Evolutionary conservation across 2,797 vertebrate species (phyloP).

Genomic region (Allobates femoralis): DNA sequence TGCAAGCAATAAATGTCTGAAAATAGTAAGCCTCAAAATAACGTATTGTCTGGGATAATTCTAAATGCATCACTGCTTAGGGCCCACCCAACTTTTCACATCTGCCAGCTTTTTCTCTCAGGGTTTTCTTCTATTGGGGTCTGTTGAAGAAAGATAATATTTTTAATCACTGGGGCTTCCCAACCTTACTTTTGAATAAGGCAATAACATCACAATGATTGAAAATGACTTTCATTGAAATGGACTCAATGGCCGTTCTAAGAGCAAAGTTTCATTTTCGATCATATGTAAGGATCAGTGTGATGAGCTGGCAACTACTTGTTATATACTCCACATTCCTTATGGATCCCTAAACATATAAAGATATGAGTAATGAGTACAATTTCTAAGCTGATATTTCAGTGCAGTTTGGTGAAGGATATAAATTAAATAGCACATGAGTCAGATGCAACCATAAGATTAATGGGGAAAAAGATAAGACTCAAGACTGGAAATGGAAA

Average conservation of each 20-base stretch:
- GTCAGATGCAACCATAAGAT: slow-evolving; percentile 38
- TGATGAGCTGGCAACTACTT: slow-evolving; percentile 18
- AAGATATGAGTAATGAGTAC: slow-evolving; percentile 48
- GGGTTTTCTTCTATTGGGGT: not conserved
- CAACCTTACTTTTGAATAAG: not conserved
- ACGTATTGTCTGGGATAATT: not conserved
- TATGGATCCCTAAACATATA: slow-evolving; percentile 45
- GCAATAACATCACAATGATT: slow-evolving; percentile 3
- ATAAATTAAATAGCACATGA: slow-evolving; percentile 53
- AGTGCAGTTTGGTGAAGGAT: slow-evolving; percentile 19
- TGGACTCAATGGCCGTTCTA: not conserved
- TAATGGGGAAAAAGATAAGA: slow-evolving; percentile 36
- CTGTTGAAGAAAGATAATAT: not conserved
- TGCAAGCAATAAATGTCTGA: not conserved
- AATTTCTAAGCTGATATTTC: slow-evolving; percentile 29
- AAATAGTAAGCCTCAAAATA: not conserved
- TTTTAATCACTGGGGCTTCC: slow-evolving; percentile 1
- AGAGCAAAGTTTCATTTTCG: slow-evolving; percentile 9
- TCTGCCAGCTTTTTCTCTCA: not conserved
- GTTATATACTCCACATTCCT: slow-evolving; percentile 36
- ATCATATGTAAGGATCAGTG: slow-evolving; percentile 24
- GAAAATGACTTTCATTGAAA: slow-evolving; percentile 12
- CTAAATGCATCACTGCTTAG: not conserved
- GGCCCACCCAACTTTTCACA: not conserved
- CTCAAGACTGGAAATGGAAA: not conserved